phyloP scores from a whole-genome alignment of 2,888 invertebrate species.

The Aquatica leii region DNA sequence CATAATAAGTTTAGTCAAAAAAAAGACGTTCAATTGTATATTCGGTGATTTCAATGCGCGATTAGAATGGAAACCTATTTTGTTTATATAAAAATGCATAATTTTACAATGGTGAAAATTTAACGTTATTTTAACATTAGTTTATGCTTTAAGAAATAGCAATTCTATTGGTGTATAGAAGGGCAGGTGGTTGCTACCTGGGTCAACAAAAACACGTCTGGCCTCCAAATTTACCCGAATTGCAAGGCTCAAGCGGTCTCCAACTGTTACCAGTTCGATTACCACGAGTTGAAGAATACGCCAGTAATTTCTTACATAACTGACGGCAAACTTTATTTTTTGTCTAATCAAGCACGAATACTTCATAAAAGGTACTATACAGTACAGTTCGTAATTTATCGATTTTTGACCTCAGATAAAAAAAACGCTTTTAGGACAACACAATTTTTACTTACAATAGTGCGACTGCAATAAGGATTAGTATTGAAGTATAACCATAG shows the following conservation, averaged over 20 bases:
- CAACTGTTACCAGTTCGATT: slow-evolving; percentile 39
- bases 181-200: slow-evolving; percentile 44
- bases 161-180: slow-evolving; percentile 35
- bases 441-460: slow-evolving; percentile 8
- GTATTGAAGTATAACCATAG: not conserved
- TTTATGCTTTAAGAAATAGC: slow-evolving; percentile 37
- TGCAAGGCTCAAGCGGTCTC: slow-evolving; percentile 40
- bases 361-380: no score
- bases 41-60: not conserved
- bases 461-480: slow-evolving; percentile 13
- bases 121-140: slow-evolving; percentile 12
- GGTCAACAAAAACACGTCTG: slow-evolving; percentile 44
- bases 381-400: no score
- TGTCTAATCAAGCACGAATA: no score
- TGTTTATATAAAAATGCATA: not conserved
- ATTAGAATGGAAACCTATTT: not conserved
- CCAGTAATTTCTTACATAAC: not conserved
- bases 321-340: not conserved
- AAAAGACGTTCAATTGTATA: no score
- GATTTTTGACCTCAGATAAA: no score
- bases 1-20: no score
- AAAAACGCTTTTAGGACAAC: no score
- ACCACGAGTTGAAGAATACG: slow-evolving; percentile 19
- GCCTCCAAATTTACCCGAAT: slow-evolving; percentile 44
- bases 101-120: not conserved